phyloP scores from a whole-genome alignment of 2,113 vertebrate genomes.

The Cinclus mexicanus region DNA sequence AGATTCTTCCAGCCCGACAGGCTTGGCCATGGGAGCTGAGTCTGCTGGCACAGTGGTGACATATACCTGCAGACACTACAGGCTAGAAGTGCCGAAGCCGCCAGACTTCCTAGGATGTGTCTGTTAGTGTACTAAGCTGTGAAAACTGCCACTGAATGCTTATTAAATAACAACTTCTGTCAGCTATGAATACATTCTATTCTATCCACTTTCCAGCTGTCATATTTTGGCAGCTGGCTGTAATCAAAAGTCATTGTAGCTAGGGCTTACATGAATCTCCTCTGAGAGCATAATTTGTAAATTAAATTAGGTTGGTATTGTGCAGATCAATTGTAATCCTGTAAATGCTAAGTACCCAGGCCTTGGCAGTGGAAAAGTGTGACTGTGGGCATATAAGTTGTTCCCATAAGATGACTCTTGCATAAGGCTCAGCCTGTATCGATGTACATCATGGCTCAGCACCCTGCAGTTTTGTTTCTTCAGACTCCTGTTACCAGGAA shows the following conservation, averaged over 20 bases:
- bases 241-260: not conserved
- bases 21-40: accelerated
- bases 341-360: not conserved
- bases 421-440: not conserved
- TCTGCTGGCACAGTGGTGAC: not conserved
- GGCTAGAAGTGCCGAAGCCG: not conserved
- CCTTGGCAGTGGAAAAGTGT: not conserved
- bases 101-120: not conserved
- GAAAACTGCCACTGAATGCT: constrained; percentile 3
- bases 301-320: not conserved
- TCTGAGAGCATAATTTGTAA: not conserved
- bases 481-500: not conserved
- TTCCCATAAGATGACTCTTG: not conserved
- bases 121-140: constrained; percentile 3
- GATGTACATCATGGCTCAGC: not conserved
- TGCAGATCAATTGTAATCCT: not conserved
- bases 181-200: not conserved
- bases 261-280: not conserved
- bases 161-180: constrained; percentile 39
- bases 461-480: not conserved
- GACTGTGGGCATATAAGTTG: not conserved
- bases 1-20: not conserved
- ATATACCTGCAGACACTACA: not conserved
- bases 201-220: constrained; percentile 21
- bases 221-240: not conserved